Percentiles rank a stretch among this genome's conserved stretches.
Conservation (phyloP, 2,888 invertebrate species). For the Mayetiola destructor region DNA sequence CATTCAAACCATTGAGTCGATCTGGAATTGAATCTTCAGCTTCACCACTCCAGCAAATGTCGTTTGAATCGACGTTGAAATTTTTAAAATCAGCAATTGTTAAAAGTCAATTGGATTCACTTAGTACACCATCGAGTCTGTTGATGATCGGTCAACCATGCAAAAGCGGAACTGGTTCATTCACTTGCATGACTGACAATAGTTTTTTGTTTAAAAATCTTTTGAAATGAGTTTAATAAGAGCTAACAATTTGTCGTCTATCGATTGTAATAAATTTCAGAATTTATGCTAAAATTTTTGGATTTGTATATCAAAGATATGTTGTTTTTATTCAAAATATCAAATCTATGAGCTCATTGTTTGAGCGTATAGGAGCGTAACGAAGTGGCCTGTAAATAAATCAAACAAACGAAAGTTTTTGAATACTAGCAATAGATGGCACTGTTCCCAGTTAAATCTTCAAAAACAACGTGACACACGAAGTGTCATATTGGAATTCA, state of each 20-base stretch:
- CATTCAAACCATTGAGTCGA: constrained; percentile 78
- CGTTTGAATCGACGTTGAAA: constrained; percentile 82
- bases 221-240: not conserved
- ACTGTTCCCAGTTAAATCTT: too few species aligned
- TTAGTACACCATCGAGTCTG: constrained; percentile 74
- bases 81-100: constrained; percentile 64
- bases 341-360: too few species aligned
- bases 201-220: constrained; percentile 1
- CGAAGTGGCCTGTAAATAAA: too few species aligned
- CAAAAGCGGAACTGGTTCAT: constrained; percentile 68
- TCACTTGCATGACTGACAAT: constrained; percentile 27
- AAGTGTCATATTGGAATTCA: too few species aligned
- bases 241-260: not conserved
- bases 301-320: too few species aligned
- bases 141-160: constrained; percentile 76
- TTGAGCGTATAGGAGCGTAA: too few species aligned
- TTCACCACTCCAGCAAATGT: constrained; percentile 95
- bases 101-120: constrained; percentile 41
- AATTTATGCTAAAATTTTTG: not conserved
- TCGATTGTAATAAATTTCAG: too few species aligned
- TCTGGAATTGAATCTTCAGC: constrained; percentile 79
- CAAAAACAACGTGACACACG: too few species aligned
- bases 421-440: too few species aligned
- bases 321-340: too few species aligned
- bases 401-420: too few species aligned